Conservation (phyloP, 2,888 invertebrate genomes). For the Tortrix viridana region DNA sequence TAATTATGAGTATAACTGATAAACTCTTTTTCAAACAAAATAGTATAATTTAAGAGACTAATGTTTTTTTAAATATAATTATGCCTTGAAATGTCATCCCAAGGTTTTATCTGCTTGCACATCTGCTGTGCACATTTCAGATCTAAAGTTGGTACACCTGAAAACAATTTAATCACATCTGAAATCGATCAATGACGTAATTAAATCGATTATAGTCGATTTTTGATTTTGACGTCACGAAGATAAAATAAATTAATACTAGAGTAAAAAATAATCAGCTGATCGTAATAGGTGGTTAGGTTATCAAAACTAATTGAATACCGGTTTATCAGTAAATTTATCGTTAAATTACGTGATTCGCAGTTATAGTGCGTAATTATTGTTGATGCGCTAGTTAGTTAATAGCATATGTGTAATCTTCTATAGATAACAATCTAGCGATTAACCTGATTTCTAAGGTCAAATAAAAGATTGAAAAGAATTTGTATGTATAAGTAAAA, state of each 20-base stretch:
- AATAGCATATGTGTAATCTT: slow-evolving; percentile 29
- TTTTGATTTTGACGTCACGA: background rate
- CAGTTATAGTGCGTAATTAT: slow-evolving; percentile 9
- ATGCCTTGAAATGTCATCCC: no score
- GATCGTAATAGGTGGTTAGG: slow-evolving; percentile 9
- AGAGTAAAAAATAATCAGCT: slow-evolving; percentile 3
- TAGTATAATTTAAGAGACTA: no score
- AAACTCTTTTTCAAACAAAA: no score
- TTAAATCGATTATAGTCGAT: slow-evolving; percentile 5
- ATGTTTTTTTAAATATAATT: no score
- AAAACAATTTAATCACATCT: background rate
- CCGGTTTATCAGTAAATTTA: slow-evolving; percentile 23
- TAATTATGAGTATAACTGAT: no score
- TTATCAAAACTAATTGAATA: slow-evolving; percentile 18
- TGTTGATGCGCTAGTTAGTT: slow-evolving; percentile 8
- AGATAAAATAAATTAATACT: background rate
- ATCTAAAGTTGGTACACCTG: background rate
- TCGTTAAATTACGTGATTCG: slow-evolving; percentile 25
- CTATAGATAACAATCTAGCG: slow-evolving; percentile 22
- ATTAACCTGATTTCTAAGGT: slow-evolving; percentile 20
- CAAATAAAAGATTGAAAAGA: background rate
- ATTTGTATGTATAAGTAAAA: no score
- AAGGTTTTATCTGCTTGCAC: no score
- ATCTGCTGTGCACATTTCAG: no score
- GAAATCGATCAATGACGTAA: background rate